These are phyloP conservation scores for Spialia ferax DNA, from an alignment of 2,888 invertebrate genomes.

Conservation along the genomic window DNA sequence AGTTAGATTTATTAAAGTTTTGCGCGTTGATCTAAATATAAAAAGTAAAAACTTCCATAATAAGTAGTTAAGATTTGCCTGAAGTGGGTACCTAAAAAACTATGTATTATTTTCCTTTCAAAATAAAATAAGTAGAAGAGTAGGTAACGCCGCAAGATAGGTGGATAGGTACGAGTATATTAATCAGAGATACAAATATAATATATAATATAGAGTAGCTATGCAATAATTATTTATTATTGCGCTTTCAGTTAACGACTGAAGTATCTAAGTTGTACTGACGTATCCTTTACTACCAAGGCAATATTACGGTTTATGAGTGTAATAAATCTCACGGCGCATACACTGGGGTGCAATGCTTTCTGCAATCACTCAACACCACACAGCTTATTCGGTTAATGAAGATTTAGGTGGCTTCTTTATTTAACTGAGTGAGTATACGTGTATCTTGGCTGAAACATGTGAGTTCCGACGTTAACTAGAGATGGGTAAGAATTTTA, in stretches of 20 bases:
- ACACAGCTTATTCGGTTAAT: conserved; percentile 36
- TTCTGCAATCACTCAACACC: conserved; percentile 58
- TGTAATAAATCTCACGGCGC: conserved; percentile 71
- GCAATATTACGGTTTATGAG: conserved; percentile 78
- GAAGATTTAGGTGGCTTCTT: conserved; percentile 36
- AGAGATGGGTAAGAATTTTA: background rate
- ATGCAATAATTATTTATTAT: conserved; percentile 3
- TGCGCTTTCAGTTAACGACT: conserved; percentile 55
- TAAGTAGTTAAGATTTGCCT: too few relatives aligned
- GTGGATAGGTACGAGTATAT: too few relatives aligned
- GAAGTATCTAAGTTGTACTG: conserved; percentile 62
- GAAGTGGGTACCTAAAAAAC: too few relatives aligned
- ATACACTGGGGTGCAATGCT: conserved; percentile 60
- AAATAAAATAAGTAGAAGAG: too few relatives aligned
- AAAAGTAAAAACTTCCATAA: too few relatives aligned
- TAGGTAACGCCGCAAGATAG: too few relatives aligned
- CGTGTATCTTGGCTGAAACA: background rate
- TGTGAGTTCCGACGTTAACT: background rate
- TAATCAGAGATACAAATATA: conserved; percentile 8
- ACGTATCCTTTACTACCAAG: conserved; percentile 73
- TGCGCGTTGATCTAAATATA: too few relatives aligned
- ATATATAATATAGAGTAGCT: conserved; percentile 19
- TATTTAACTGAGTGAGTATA: conserved; percentile 16
- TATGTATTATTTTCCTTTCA: too few relatives aligned
- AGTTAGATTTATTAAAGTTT: too few relatives aligned